Conservation (phyloP, 2,113 vertebrate genomes). For the Trochalopteron elliotii region DNA sequence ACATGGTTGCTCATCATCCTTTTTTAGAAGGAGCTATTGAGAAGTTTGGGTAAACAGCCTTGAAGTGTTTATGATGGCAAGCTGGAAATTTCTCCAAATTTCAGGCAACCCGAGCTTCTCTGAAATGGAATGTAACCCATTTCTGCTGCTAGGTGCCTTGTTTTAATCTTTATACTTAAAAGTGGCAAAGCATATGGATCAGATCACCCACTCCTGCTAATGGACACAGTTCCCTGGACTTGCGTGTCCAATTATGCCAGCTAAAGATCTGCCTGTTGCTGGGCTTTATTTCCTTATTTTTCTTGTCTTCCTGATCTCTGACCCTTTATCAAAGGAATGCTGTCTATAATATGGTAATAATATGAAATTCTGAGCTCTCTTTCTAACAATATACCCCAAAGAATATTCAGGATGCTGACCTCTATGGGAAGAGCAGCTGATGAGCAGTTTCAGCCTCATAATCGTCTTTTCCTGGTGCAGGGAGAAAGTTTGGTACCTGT, state of each 20-base stretch:
- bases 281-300: slow-evolving; percentile 66
- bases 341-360: slow-evolving; percentile 32
- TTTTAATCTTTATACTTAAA: slow-evolving; percentile 60
- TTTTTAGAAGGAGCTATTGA: slow-evolving; percentile 51
- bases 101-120: background rate
- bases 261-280: slow-evolving; percentile 21
- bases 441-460: background rate
- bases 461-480: background rate
- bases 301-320: slow-evolving; percentile 43
- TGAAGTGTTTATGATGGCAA: slow-evolving; percentile 37
- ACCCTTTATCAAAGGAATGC: slow-evolving; percentile 45
- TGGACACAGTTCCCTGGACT: slow-evolving; percentile 31
- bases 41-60: slow-evolving; percentile 54
- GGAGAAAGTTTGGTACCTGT: background rate
- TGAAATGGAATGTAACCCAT: slow-evolving; percentile 13
- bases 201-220: slow-evolving; percentile 54
- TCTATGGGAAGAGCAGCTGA: background rate
- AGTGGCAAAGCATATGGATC: slow-evolving; percentile 45
- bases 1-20: slow-evolving; percentile 42
- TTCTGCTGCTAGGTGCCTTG: slow-evolving; percentile 35
- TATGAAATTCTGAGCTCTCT: slow-evolving; percentile 7
- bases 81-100: background rate
- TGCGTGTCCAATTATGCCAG: slow-evolving; percentile 44
- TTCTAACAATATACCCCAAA: background rate
- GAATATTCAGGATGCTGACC: background rate